Conservation (phyloP, 2,113 vertebrate genomes). For the Noturus placidus region DNA sequence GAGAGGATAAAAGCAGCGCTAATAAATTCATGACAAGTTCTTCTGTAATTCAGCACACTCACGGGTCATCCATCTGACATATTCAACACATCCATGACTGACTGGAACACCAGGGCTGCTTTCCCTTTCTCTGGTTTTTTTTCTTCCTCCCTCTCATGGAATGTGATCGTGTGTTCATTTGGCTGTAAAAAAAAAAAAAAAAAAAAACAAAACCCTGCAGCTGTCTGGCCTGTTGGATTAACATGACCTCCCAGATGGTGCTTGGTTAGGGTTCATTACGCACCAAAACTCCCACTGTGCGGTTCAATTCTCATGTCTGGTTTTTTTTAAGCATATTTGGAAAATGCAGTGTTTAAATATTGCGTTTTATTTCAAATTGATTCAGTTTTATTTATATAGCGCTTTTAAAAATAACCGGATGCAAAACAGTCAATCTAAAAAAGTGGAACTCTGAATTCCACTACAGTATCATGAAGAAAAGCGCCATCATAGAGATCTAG, state of each 20-base stretch:
- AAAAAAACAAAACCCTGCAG: too few relatives aligned
- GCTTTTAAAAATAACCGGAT: background rate
- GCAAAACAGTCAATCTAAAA: background rate
- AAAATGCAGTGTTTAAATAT: background rate
- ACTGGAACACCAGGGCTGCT: slow-evolving; percentile 43
- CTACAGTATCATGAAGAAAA: background rate
- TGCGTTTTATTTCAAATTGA: too few relatives aligned
- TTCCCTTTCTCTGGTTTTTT: background rate
- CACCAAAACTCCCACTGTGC: background rate
- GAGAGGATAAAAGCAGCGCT: slow-evolving; percentile 32
- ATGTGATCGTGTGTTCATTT: slow-evolving; percentile 57
- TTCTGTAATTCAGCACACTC: slow-evolving; percentile 49
- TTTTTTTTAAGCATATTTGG: background rate
- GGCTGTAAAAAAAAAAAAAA: slow-evolving; percentile 38
- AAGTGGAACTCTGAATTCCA: background rate
- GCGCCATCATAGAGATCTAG: background rate
- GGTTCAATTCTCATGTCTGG: background rate
- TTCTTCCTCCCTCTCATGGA: slow-evolving; percentile 36
- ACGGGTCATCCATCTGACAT: slow-evolving; percentile 49
- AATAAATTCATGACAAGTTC: slow-evolving; percentile 52
- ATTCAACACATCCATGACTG: slow-evolving; percentile 39
- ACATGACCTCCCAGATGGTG: slow-evolving; percentile 10
- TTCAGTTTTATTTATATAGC: too few relatives aligned
- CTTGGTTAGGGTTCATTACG: background rate
- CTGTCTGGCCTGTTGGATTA: slow-evolving; percentile 59